Base-by-base conservation (phyloP, 2,797 vertebrate species). In the Urosaurus nigricauda region DNA sequence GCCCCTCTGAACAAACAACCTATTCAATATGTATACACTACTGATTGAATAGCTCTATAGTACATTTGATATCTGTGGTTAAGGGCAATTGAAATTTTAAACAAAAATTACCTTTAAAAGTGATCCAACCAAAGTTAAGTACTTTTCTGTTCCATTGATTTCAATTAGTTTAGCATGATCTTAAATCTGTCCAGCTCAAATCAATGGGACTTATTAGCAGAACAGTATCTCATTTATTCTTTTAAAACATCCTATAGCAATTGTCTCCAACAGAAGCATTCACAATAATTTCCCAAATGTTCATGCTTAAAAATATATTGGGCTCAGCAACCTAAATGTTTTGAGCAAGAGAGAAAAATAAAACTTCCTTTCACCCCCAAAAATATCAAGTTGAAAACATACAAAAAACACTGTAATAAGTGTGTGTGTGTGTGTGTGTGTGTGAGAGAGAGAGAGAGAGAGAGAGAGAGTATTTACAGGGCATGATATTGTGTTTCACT, bases 401-500 rank as follows among this genome's bases (percentile, higher is more conserved):
- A 73, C 56, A 74, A 81, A 63, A 26, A 80, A 47, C 21, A 21
- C 40, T 63, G 7, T 53, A 81, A 53, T 80, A 35, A 21, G 53
- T 60, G 63, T 65, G 26, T 8, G 63, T 29, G 63, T 29, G 63
- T 29, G 24, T 8, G 26, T 65, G 63, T 65, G 63, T 58, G 77
- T 47, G 21, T 26, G 63, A 43, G 43, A 43, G 43, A 43, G 43
- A 43, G 43, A 43, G 43, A 43, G 43, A 43, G 43, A 16, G 14
- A 4, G 56, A 16, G 58, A 19, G 58, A 19, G 58, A 1, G 35
- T 60, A 16, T 60, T 79, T 74, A 47, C 14, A 81, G 75, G 63
- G n/a, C n/a, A 89, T 63, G 43, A 2, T 73, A 80, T 75, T 89
- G 21, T 43, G n/a, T 91, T 65, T 90, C 90, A 21, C 56, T 68